These are phyloP conservation scores for Falco peregrinus DNA, from an alignment of 2,797 vertebrate species.

Conservation along the genomic window DNA sequence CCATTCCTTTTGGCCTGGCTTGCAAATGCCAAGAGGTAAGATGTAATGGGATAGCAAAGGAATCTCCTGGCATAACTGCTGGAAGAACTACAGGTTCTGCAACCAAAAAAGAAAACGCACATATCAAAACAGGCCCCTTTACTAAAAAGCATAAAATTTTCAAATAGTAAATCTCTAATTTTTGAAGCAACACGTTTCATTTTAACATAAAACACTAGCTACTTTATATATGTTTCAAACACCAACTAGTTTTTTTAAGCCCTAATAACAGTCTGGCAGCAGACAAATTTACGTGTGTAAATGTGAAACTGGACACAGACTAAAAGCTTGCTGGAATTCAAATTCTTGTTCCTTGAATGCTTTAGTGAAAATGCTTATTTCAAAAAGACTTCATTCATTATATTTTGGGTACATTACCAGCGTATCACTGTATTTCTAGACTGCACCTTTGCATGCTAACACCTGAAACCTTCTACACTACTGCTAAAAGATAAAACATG, in stretches of 20 bases:
- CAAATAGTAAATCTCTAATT: neutral
- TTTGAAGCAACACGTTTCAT: accelerated
- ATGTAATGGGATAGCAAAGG: conserved; percentile 91
- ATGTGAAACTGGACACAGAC: neutral
- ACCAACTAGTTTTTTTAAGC: neutral
- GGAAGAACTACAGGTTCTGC: conserved; percentile 94
- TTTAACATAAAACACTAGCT: neutral
- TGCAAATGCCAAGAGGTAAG: conserved; percentile 96
- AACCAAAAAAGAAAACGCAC: neutral
- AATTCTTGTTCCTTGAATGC: neutral
- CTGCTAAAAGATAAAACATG: neutral
- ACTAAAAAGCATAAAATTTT: neutral
- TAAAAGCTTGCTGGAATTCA: neutral
- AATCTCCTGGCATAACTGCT: conserved; percentile 89
- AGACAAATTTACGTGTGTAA: neutral
- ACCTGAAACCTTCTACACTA: neutral
- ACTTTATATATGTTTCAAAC: neutral
- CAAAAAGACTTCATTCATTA: neutral
- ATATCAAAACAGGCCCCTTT: neutral
- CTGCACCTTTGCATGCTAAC: neutral
- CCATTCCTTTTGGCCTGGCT: conserved; percentile 91
- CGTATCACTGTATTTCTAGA: neutral
- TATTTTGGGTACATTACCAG: neutral
- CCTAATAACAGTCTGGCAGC: neutral
- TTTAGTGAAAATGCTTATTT: neutral